A percentile compares a stretch with the other conserved stretches of the same genome.
Evolutionary conservation across 2,113 vertebrate genomes (phyloP).

Genomic region (Mustela lutreola): DNA sequence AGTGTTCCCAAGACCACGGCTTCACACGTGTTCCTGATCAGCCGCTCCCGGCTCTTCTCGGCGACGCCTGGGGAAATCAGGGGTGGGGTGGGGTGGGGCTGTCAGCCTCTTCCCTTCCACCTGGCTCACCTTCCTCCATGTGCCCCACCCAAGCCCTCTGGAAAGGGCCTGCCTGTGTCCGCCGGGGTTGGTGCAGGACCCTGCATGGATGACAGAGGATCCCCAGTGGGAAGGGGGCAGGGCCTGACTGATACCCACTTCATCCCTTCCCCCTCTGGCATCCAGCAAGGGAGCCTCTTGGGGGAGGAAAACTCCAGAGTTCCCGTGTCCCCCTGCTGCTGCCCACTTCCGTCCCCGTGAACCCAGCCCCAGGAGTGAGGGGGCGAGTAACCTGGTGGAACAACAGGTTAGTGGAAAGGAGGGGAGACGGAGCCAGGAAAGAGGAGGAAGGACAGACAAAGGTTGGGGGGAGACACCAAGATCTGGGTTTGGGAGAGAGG

Average conservation of each 20-base stretch:
- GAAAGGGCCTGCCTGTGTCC: neutral
- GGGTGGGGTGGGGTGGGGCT: neutral
- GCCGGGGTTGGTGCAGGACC: neutral
- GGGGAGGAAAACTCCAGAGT: neutral
- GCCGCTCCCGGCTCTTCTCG: constrained; percentile 93
- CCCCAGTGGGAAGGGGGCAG: neutral
- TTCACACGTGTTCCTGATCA: constrained; percentile 93
- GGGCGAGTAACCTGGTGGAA: neutral
- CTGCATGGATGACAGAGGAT: neutral
- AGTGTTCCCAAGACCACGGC: constrained; percentile 89
- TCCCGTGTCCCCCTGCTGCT: neutral
- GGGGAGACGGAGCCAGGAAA: neutral
- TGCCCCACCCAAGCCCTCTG: neutral
- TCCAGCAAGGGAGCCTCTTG: too few relatives aligned
- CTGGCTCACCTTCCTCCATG: neutral
- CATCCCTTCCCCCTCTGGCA: neutral
- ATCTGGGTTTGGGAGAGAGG: too few relatives aligned
- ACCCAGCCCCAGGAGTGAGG: neutral
- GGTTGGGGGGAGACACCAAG: neutral
- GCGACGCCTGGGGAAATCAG: constrained; percentile 87
- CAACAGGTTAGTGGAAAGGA: neutral
- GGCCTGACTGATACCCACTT: neutral
- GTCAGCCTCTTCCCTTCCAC: neutral
- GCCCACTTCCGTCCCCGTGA: neutral
- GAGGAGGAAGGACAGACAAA: neutral